Percentiles rank a stretch among this genome's conserved stretches.
Evolutionary conservation across 2,888 invertebrate species (phyloP).

Genomic region (Chrysolina oricalcia): DNA sequence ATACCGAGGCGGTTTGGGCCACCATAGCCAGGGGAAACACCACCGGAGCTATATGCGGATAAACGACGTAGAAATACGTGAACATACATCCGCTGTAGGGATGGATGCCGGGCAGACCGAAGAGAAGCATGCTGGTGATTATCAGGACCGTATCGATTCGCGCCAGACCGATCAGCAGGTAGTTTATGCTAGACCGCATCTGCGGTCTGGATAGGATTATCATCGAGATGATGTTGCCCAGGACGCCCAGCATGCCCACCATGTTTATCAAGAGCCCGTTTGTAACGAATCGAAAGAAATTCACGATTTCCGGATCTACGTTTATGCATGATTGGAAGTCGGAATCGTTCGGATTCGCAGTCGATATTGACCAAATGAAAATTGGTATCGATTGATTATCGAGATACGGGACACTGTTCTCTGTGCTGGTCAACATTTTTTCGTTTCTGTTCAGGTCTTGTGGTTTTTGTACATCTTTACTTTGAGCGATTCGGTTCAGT

Average conservation of each 20-base stretch:
- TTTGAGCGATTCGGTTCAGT: not conserved
- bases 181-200: constrained; percentile 97
- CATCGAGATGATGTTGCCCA: constrained; percentile 93
- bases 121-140: constrained; percentile 87
- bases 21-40: constrained; percentile 89
- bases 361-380: constrained; percentile 33
- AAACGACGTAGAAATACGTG: constrained; percentile 85
- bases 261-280: constrained; percentile 87
- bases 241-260: constrained; percentile 87
- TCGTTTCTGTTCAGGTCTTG: not conserved
- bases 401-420: not conserved
- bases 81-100: constrained; percentile 86
- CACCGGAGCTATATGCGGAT: constrained; percentile 86
- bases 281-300: constrained; percentile 81
- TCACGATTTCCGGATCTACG: constrained; percentile 36
- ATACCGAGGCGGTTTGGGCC: constrained; percentile 95
- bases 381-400: constrained; percentile 21
- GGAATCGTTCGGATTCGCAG: constrained; percentile 39
- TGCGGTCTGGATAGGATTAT: constrained; percentile 93
- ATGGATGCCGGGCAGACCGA: constrained; percentile 90
- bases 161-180: constrained; percentile 93
- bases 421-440: not conserved
- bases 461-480: not conserved
- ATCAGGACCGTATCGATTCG: constrained; percentile 94
- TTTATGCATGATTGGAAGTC: constrained; percentile 44